Percentiles rank a stretch among this genome's conserved stretches.
Conservation (phyloP, 1,140 invertebrate species). For the Drosophila pachea region DNA sequence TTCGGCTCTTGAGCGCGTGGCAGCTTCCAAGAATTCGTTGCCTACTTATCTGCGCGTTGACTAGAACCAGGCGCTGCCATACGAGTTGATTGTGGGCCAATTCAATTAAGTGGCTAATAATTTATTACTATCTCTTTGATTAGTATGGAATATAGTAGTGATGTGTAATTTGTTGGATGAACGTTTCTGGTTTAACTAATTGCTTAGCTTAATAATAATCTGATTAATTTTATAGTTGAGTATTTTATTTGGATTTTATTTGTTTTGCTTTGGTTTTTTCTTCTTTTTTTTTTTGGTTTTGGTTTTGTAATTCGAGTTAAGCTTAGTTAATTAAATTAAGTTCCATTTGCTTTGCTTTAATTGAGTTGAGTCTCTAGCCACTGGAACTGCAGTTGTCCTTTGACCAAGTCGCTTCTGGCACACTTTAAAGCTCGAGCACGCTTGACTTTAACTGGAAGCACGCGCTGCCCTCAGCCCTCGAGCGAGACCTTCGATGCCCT, state of each 20-base stretch:
- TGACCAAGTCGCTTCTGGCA: slow-evolving; percentile 15
- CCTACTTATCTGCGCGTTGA: slow-evolving; percentile 22
- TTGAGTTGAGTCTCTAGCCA: slow-evolving; percentile 21
- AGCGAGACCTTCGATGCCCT: slow-evolving; percentile 19
- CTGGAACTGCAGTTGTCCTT: slow-evolving; percentile 1
- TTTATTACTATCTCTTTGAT: not conserved
- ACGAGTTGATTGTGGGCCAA: slow-evolving; percentile 3
- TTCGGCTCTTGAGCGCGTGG: slow-evolving; percentile 16
- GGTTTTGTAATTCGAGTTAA: not conserved
- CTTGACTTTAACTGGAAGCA: slow-evolving; percentile 41
- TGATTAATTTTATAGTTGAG: not conserved
- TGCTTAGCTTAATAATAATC: slow-evolving; percentile 24
- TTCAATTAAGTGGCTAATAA: slow-evolving; percentile 26
- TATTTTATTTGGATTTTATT: not conserved
- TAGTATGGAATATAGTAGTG: slow-evolving; percentile 18
- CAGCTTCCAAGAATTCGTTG: slow-evolving; percentile 27
- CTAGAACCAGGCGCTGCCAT: not conserved
- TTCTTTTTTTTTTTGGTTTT: no score
- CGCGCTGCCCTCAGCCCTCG: slow-evolving; percentile 16
- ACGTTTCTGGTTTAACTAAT: slow-evolving; percentile 9
- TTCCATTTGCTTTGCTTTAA: not conserved
- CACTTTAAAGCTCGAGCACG: slow-evolving; percentile 34
- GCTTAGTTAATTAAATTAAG: not conserved
- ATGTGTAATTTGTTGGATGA: slow-evolving; percentile 21
- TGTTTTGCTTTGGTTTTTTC: no score